Conservation (phyloP, 2,113 vertebrate species). For the Notothenia coriiceps region DNA sequence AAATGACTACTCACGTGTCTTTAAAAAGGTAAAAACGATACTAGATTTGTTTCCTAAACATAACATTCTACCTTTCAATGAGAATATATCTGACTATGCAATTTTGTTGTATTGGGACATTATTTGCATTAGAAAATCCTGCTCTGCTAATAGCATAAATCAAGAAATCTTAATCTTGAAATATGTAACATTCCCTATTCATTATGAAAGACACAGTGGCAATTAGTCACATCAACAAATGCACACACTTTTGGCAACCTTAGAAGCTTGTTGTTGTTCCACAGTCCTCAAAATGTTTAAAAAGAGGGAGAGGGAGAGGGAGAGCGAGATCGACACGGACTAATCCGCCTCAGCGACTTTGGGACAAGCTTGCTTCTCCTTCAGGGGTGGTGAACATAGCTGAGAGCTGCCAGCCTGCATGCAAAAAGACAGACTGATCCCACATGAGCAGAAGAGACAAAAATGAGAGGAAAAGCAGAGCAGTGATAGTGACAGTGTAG, state of each 20-base stretch:
- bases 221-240: constrained; percentile 26
- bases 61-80: too few species aligned
- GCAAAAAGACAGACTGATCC: constrained; percentile 70
- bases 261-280: constrained; percentile 63
- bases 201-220: constrained; percentile 1
- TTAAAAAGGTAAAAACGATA: too few species aligned
- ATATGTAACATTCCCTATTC: background rate
- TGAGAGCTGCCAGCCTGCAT: constrained; percentile 67
- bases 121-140: too few species aligned
- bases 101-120: too few species aligned
- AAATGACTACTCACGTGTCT: too few species aligned
- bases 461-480: constrained; percentile 53
- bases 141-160: background rate
- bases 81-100: too few species aligned
- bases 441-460: constrained; percentile 66
- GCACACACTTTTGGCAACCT: constrained; percentile 55
- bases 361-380: constrained; percentile 71
- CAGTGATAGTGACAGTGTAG: constrained; percentile 46
- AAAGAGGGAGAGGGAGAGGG: background rate
- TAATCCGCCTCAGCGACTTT: constrained; percentile 74
- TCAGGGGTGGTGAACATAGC: constrained; percentile 74
- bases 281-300: constrained; percentile 46
- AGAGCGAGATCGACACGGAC: constrained; percentile 21
- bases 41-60: too few species aligned
- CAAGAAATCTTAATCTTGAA: background rate